Evolutionary conservation across 2,888 invertebrate species (phyloP).

Genomic region (Heliconius sara): DNA sequence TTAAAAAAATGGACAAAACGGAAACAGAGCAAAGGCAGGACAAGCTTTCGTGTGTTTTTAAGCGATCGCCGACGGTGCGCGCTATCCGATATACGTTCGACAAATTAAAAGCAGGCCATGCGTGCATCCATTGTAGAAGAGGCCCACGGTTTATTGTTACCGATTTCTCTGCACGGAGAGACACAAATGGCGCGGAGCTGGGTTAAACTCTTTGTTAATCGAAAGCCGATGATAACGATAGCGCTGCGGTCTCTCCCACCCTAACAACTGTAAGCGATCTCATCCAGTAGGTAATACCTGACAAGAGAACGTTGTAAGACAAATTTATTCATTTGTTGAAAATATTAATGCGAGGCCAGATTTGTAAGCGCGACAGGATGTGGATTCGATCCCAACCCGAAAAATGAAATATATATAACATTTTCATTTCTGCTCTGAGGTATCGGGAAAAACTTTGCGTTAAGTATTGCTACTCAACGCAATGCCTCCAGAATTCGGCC

Average conservation of each 20-base stretch:
- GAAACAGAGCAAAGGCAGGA: conserved; percentile 50
- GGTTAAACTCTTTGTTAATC: conserved; percentile 78
- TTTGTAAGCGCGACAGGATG: too few species aligned
- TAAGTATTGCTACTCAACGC: too few species aligned
- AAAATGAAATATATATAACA: too few species aligned
- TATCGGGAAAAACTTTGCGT: too few species aligned
- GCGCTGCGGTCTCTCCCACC: conserved; percentile 51
- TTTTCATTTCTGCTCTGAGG: too few species aligned
- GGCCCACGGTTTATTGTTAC: conserved; percentile 77
- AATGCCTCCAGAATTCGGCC: too few species aligned
- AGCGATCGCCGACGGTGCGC: conserved; percentile 64
- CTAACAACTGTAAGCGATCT: conserved; percentile 42
- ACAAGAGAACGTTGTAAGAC: conserved; percentile 35
- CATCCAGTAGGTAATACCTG: conserved; percentile 15
- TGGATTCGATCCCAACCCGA: too few species aligned
- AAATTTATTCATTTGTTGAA: not conserved
- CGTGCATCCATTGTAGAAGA: conserved; percentile 75
- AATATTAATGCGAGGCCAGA: too few species aligned
- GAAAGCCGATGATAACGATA: conserved; percentile 68
- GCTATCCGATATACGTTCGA: conserved; percentile 74
- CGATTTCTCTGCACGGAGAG: conserved; percentile 79
- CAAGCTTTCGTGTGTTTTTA: conserved; percentile 76
- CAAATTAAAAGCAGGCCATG: conserved; percentile 82
- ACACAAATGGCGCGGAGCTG: conserved; percentile 76
- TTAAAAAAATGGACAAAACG: conserved; percentile 58